A percentile compares a stretch with the other conserved stretches of the same genome.
Evolutionary conservation across 2,113 vertebrate species (phyloP).

Genomic region (Gracilinanus agilis): DNA sequence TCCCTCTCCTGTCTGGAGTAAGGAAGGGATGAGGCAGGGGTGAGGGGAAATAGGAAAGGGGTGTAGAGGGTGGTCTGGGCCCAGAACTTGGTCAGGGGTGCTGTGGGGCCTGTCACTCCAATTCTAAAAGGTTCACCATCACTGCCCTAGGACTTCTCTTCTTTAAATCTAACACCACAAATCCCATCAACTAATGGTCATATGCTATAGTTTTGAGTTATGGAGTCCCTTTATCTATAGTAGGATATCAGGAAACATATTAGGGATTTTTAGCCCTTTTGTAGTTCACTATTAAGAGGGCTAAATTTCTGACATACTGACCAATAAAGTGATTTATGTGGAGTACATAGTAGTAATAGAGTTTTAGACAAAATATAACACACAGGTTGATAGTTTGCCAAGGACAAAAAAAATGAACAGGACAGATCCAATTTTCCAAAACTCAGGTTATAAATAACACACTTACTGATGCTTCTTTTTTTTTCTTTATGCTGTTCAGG

Average conservation of each 20-base stretch:
- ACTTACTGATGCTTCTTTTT: not conserved
- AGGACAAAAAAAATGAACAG: not conserved
- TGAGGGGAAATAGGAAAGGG: too few species aligned
- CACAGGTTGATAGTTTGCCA: constrained; percentile 25
- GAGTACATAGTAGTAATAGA: constrained; percentile 6
- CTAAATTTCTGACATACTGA: constrained; percentile 9
- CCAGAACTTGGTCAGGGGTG: too few species aligned
- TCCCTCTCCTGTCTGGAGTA: too few species aligned
- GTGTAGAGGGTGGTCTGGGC: too few species aligned
- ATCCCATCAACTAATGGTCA: not conserved
- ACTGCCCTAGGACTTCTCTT: not conserved
- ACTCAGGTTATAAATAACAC: constrained; percentile 38
- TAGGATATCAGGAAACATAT: not conserved
- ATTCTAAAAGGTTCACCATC: too few species aligned
- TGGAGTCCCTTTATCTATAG: not conserved
- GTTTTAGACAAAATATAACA: not conserved
- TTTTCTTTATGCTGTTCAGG: constrained; percentile 35
- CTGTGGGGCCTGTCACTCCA: too few species aligned
- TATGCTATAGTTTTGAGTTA: not conserved
- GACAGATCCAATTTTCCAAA: constrained; percentile 31
- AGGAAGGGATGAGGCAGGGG: too few species aligned
- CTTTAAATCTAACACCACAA: not conserved
- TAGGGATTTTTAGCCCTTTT: not conserved
- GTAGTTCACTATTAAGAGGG: not conserved
- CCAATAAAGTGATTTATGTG: constrained; percentile 4